Evolutionary conservation across 2,888 invertebrate genomes (phyloP).

Genomic region (Synanthedon vespiformis): DNA sequence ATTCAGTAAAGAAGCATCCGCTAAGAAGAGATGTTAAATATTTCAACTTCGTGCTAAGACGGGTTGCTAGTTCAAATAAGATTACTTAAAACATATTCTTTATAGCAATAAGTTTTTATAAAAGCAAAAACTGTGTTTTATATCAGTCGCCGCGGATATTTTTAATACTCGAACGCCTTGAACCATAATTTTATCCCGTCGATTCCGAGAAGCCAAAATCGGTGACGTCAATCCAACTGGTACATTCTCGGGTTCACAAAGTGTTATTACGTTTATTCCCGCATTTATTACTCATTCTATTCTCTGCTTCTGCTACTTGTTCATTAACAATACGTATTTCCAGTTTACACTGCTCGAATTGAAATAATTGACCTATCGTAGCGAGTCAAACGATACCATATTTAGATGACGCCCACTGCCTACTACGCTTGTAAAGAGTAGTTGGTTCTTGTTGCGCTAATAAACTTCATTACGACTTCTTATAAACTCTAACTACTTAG

Average conservation of each 20-base stretch:
- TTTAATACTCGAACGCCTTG: constrained; percentile 22
- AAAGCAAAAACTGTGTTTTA: background rate
- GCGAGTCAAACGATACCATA: constrained; percentile 30
- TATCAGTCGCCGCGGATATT: constrained; percentile 22
- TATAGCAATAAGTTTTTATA: background rate
- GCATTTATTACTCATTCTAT: background rate
- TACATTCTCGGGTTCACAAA: background rate
- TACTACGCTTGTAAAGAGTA: constrained; percentile 21
- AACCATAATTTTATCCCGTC: constrained; percentile 26
- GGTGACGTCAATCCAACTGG: constrained; percentile 41
- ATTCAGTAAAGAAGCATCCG: no score
- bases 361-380: constrained; percentile 34
- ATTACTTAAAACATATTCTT: no score
- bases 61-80: no score
- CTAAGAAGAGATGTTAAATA: no score
- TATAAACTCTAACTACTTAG: constrained; percentile 8
- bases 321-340: background rate
- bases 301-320: background rate
- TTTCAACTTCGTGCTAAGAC: no score
- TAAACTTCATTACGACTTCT: constrained; percentile 47
- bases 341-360: constrained; percentile 5
- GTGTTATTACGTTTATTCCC: background rate
- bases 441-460: constrained; percentile 51
- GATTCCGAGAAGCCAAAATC: constrained; percentile 37
- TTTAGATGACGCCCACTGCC: constrained; percentile 31